phyloP scores from a whole-genome alignment of 2,113 vertebrate genomes.

The Paradoxurus hermaphroditus region DNA sequence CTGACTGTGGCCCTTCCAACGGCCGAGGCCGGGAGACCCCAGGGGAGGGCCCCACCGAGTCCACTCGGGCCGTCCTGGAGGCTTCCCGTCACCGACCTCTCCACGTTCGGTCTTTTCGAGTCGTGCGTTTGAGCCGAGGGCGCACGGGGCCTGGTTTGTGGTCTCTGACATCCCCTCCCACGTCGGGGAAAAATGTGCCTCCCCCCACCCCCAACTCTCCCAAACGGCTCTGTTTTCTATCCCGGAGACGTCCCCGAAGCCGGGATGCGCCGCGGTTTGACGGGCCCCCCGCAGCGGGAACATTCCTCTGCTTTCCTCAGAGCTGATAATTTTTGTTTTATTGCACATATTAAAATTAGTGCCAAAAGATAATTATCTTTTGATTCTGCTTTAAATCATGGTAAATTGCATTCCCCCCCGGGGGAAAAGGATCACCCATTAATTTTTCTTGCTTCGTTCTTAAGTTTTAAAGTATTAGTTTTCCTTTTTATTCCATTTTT shows the following conservation, averaged over 20 bases:
- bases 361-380: slow-evolving; percentile 81
- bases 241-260: slow-evolving; percentile 42
- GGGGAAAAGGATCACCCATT: slow-evolving; percentile 42
- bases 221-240: slow-evolving; percentile 72
- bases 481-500: slow-evolving; percentile 35
- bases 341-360: slow-evolving; percentile 65
- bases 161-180: slow-evolving; percentile 52
- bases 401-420: slow-evolving; percentile 45
- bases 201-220: slow-evolving; percentile 44
- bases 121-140: slow-evolving; percentile 45
- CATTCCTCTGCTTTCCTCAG: slow-evolving; percentile 37
- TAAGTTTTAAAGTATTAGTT: slow-evolving; percentile 20
- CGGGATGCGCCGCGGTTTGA: slow-evolving; percentile 62
- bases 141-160: slow-evolving; percentile 53
- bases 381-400: slow-evolving; percentile 74
- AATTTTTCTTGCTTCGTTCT: slow-evolving; percentile 52
- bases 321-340: slow-evolving; percentile 75
- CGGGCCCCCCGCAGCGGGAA: slow-evolving; percentile 15
- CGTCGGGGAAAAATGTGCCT: background rate
- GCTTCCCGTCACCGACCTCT: background rate
- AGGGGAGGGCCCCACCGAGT: background rate
- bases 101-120: slow-evolving; percentile 56
- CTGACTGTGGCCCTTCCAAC: slow-evolving; percentile 40
- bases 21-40: background rate
- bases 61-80: slow-evolving; percentile 20